These are phyloP conservation scores for Dolomedes plantarius DNA, from an alignment of 2,888 invertebrate genomes.

Conservation along the genomic window DNA sequence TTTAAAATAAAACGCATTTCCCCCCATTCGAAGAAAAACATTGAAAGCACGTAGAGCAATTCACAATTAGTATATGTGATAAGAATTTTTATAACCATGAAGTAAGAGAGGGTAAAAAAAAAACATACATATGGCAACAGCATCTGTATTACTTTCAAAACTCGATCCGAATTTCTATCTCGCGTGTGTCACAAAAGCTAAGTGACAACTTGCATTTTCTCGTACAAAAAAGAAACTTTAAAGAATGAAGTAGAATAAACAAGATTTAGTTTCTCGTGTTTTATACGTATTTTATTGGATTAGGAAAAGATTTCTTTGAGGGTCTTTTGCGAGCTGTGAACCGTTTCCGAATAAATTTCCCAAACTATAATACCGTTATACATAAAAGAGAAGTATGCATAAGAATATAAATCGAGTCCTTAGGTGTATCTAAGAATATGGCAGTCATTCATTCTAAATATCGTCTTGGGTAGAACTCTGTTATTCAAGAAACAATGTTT, in stretches of 20 bases:
- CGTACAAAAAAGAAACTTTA: not conserved
- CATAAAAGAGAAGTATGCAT: not conserved
- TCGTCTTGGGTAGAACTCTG: no score
- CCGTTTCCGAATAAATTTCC: not conserved
- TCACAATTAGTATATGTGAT: not conserved
- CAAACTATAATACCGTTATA: not conserved
- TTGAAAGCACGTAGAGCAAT: not conserved
- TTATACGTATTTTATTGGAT: slow-evolving; percentile 3
- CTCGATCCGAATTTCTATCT: not conserved
- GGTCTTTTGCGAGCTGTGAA: not conserved
- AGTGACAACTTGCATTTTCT: slow-evolving; percentile 1
- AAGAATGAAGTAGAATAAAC: not conserved
- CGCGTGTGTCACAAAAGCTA: not conserved
- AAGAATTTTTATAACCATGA: not conserved
- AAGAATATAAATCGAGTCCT: not conserved
- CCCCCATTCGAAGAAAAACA: not conserved
- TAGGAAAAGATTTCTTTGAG: not conserved
- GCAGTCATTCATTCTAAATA: no score
- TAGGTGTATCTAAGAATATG: no score
- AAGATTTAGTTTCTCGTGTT: not conserved
- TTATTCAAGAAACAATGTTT: no score
- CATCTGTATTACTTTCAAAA: not conserved
- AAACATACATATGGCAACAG: not conserved
- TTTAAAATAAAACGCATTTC: not conserved
- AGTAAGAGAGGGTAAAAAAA: not conserved